Base-by-base conservation (phyloP, 1,140 invertebrate genomes). In the Leptinotarsa undecemlineata region DNA sequence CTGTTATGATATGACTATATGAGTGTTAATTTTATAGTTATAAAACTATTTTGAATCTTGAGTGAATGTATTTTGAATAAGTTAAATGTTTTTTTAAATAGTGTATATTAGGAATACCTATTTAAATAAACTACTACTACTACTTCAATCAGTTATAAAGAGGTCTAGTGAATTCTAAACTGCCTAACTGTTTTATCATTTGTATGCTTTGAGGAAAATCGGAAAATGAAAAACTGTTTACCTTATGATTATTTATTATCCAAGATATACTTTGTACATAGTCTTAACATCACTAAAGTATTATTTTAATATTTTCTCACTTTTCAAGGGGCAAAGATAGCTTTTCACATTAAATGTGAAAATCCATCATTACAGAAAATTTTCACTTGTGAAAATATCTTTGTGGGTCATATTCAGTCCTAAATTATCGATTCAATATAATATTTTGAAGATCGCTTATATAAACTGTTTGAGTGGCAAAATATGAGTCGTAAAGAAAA, bases 181-280 rank as follows among this genome's bases (percentile, higher is more conserved):
- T 33, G 1, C 33, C 33, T 26, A 6, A 26, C 26, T 11, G 6
- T 42, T 11, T 42, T 11, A 11, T 42, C 8, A 42, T 42, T 42
- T 42, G 33, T 42, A 42, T 42, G 33, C 33, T 11, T 42, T 0
- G 33, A 42, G 33, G 33, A 3, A 42, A 19, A 17, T 17, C 19
- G 3, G 26, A 67, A 26, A 67, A 17, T 23, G n/a, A 42, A 67
- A 23, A 26, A 67, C 26, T 3, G 26, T 42, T 23, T 2, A 23
- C 15, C 64, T 17, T 21, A 33, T 33, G 8, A 67, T 26, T 67
- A 26, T 67, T 67, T 67, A 67, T 67, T 67, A 67, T 67, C 64
- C 17, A 26, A 67, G 64, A 42, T 67, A 67, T 67, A 57, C n/a
- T 67, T 67, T 67, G 64, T 67, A 67, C 64, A 67, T 67, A 67